Conservation (phyloP, 2,113 vertebrate genomes). For the Tursiops truncatus region DNA sequence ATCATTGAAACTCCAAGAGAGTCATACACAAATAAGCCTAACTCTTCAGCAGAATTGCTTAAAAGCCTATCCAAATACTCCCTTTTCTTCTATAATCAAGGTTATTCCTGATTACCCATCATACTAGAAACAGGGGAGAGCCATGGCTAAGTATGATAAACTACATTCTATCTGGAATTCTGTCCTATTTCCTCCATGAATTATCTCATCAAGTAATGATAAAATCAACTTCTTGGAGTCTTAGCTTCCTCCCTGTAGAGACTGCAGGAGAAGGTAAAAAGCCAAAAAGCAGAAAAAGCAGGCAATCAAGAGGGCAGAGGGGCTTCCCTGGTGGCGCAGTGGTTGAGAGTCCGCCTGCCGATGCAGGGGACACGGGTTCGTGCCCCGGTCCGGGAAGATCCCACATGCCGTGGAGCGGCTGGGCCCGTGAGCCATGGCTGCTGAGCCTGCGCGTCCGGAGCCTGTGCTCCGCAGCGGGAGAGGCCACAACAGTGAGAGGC, state of each 20-base stretch:
- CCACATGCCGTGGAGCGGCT: no score
- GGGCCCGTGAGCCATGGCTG: no score
- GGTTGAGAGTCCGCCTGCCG: no score
- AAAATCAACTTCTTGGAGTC: background rate
- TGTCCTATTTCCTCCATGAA: constrained; percentile 9
- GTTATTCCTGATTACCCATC: background rate
- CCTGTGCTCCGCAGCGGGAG: no score
- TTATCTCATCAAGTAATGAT: background rate
- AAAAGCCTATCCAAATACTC: background rate
- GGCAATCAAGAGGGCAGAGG: background rate
- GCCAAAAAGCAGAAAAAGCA: background rate
- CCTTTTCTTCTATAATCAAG: background rate
- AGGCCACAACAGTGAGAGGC: no score
- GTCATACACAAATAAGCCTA: background rate
- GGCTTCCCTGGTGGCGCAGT: no score
- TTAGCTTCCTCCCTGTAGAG: background rate
- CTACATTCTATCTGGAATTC: background rate
- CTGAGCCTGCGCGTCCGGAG: no score
- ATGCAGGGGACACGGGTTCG: no score
- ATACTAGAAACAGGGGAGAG: background rate
- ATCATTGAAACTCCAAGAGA: background rate
- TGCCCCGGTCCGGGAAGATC: no score
- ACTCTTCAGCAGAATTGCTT: constrained; percentile 27
- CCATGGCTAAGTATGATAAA: background rate
- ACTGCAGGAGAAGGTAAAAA: background rate